Conservation (phyloP, 2,113 vertebrate species). For the Xiphophorus maculatus region DNA sequence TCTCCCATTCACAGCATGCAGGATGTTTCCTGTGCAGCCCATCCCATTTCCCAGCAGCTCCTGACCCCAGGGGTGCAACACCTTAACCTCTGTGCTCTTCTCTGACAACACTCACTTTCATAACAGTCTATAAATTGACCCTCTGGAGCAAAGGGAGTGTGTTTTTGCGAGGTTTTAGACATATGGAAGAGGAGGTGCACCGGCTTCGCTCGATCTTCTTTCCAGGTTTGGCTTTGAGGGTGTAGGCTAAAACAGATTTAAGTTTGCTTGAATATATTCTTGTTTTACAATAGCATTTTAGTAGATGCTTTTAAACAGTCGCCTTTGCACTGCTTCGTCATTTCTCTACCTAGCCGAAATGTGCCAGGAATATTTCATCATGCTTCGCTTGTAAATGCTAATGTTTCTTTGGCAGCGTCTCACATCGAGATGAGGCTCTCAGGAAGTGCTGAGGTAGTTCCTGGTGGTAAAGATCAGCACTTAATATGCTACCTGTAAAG, state of each 20-base stretch:
- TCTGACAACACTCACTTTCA: constrained; percentile 30
- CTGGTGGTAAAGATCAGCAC: not conserved
- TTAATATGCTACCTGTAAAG: constrained; percentile 59
- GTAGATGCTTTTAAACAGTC: not conserved
- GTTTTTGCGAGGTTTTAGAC: not conserved
- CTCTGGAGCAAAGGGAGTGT: constrained; percentile 2
- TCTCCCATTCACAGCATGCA: constrained; percentile 39
- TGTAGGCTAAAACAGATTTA: not conserved
- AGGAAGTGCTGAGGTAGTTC: not conserved
- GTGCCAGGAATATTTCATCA: constrained; percentile 4
- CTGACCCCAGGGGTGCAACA: constrained; percentile 30
- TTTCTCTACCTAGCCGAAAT: constrained; percentile 18
- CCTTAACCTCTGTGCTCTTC: constrained; percentile 36
- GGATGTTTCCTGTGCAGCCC: constrained; percentile 33
- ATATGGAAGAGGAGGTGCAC: constrained; percentile 8
- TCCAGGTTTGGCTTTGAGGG: not conserved
- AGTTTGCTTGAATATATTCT: not conserved
- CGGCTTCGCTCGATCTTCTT: not conserved
- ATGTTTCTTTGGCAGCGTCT: constrained; percentile 40
- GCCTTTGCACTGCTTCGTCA: not conserved
- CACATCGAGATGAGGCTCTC: constrained; percentile 18
- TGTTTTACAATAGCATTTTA: not conserved
- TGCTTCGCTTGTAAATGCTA: constrained; percentile 21
- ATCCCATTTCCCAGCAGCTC: constrained; percentile 54
- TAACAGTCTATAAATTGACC: too few relatives aligned